Evolutionary conservation across 2,888 invertebrate genomes (phyloP).

Genomic region (Agelastica alni): DNA sequence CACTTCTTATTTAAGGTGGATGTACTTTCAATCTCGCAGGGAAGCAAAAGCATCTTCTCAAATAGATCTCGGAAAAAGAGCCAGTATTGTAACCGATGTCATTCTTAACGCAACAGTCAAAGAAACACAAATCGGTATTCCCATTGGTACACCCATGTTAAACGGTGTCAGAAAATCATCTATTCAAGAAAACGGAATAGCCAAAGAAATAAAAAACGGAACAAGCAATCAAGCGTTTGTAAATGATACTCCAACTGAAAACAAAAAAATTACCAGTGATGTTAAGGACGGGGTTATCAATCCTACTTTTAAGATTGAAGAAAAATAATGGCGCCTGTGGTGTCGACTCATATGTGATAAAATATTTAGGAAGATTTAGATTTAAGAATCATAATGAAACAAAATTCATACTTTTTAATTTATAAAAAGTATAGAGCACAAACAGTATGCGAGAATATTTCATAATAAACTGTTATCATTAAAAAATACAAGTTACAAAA

Average conservation of each 20-base stretch:
- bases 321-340: conserved; percentile 5
- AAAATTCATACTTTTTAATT: too few species aligned
- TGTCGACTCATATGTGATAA: too few species aligned
- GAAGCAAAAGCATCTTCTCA: conserved; percentile 52
- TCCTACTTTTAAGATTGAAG: conserved; percentile 54
- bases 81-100: conserved; percentile 53
- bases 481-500: too few species aligned
- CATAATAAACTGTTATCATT: too few species aligned
- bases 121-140: conserved; percentile 43
- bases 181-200: neutral
- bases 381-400: too few species aligned
- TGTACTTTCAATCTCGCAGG: conserved; percentile 69
- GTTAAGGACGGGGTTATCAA: conserved; percentile 46
- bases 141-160: conserved; percentile 43
- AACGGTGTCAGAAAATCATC: conserved; percentile 38
- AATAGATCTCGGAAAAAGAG: conserved; percentile 47
- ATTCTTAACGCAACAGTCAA: conserved; percentile 41
- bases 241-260: neutral
- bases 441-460: too few species aligned
- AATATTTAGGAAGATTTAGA: too few species aligned
- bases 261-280: neutral
- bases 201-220: conserved; percentile 25
- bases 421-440: too few species aligned
- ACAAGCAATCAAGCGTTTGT: conserved; percentile 54
- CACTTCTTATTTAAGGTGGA: conserved; percentile 63